Evolutionary conservation across 2,113 vertebrate genomes (phyloP).

Genomic region (Engraulis encrasicolus): DNA sequence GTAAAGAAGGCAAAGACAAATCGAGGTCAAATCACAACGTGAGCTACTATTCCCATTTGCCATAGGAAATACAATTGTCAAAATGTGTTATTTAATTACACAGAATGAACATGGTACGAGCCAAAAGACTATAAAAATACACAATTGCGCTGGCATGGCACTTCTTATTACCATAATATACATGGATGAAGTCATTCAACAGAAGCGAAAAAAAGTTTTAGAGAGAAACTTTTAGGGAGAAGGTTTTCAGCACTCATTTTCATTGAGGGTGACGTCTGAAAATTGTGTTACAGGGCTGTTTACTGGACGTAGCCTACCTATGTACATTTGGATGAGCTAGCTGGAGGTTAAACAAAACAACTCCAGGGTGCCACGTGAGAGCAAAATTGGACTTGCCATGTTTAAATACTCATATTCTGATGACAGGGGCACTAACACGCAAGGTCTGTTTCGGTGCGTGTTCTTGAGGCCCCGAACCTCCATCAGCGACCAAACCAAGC

Average conservation of each 20-base stretch:
- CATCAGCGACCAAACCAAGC: conserved; percentile 72
- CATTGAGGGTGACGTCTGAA: neutral
- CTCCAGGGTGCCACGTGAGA: conserved; percentile 50
- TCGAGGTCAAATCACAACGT: conserved; percentile 20
- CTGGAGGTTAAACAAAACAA: neutral
- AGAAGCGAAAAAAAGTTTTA: neutral
- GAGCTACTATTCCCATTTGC: conserved; percentile 34
- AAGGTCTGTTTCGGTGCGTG: conserved; percentile 32
- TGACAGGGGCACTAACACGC: conserved; percentile 68
- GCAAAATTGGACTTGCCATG: conserved; percentile 55
- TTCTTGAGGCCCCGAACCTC: conserved; percentile 69
- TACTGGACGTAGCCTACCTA: neutral
- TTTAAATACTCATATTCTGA: conserved; percentile 54
- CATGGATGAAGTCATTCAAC: neutral
- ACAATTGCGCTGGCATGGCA: neutral
- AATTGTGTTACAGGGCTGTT: neutral
- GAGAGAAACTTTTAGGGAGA: neutral
- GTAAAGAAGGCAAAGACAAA: conserved; percentile 55
- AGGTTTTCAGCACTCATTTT: neutral
- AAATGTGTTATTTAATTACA: neutral
- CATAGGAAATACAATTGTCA: conserved; percentile 22
- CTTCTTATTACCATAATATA: neutral
- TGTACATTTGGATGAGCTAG: neutral
- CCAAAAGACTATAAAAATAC: conserved; percentile 24
- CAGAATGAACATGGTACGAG: neutral